Conservation (phyloP, 2,888 invertebrate species). For the Campoletis raptor region DNA sequence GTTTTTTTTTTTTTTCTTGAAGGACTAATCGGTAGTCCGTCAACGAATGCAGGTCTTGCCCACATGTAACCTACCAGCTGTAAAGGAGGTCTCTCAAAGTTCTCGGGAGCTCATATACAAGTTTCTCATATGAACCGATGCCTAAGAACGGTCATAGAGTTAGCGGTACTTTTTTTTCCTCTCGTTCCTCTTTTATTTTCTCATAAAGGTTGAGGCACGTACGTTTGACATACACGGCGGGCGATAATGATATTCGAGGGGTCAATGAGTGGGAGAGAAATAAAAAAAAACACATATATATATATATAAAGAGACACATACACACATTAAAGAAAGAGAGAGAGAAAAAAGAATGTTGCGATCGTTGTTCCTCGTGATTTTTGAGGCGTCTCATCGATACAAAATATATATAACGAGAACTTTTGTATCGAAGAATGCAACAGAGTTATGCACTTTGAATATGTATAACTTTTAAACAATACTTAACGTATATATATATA, state of each 20-base stretch:
- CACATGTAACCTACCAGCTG: constrained; percentile 4
- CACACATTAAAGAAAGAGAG: not conserved
- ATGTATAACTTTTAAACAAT: constrained; percentile 8
- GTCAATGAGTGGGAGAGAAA: constrained; percentile 19
- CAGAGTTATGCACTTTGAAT: constrained; percentile 51
- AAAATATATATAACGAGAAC: constrained; percentile 42
- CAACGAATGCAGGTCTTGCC: constrained; percentile 46
- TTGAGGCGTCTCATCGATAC: constrained; percentile 61
- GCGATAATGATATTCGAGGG: constrained; percentile 61
- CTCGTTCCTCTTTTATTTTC: constrained; percentile 41
- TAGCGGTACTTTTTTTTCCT: constrained; percentile 65
- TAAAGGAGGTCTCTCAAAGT: constrained; percentile 35
- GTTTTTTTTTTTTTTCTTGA: not conserved
- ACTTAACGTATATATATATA: not conserved
- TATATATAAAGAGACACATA: too few species aligned
- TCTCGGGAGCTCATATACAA: constrained; percentile 6
- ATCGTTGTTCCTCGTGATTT: constrained; percentile 38
- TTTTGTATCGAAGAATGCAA: constrained; percentile 36
- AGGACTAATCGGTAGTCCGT: constrained; percentile 60
- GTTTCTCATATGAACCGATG: constrained; percentile 22
- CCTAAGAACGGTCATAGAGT: constrained; percentile 64
- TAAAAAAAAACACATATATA: constrained; percentile 15
- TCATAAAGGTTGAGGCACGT: constrained; percentile 64
- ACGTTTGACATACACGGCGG: constrained; percentile 59
- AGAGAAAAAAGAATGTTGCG: constrained; percentile 33